Evolutionary conservation across 2,113 vertebrate genomes (phyloP).

Genomic region (Condylura cristata): DNA sequence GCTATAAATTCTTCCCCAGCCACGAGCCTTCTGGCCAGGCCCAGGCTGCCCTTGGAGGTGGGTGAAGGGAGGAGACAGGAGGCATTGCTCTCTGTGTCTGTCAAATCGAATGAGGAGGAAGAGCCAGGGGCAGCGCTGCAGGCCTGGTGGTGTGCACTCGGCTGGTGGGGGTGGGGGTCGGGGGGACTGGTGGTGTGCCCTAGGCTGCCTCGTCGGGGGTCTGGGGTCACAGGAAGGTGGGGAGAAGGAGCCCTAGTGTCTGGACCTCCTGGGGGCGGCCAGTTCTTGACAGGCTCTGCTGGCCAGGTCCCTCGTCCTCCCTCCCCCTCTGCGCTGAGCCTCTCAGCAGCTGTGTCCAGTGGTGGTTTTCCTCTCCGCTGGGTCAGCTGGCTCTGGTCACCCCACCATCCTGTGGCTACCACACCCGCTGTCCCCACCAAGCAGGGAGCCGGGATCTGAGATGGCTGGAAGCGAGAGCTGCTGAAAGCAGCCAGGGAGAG

Average conservation of each 20-base stretch:
- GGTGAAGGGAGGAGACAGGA: neutral
- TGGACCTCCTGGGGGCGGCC: neutral
- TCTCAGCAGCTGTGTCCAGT: neutral
- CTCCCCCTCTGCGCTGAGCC: neutral
- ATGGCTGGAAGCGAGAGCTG: neutral
- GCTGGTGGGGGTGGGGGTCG: too few relatives aligned
- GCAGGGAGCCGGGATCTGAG: neutral
- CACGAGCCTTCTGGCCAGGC: neutral
- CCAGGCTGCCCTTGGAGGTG: neutral
- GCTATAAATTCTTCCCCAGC: slow-evolving; percentile 41
- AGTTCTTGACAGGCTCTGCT: slow-evolving; percentile 31
- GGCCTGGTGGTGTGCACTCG: too few relatives aligned
- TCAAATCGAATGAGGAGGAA: neutral
- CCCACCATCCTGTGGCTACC: neutral
- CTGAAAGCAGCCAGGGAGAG: neutral
- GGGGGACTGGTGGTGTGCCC: too few relatives aligned
- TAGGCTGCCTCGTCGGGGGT: too few relatives aligned
- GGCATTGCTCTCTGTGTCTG: neutral
- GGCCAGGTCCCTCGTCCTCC: neutral
- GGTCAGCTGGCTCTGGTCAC: neutral
- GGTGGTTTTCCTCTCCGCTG: neutral
- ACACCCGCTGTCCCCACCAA: neutral
- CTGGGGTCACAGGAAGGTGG: neutral
- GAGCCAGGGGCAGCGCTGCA: too few relatives aligned
- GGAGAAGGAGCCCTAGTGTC: neutral